phyloP scores from a whole-genome alignment of 2,888 invertebrate genomes.

The Conus canariensis region DNA sequence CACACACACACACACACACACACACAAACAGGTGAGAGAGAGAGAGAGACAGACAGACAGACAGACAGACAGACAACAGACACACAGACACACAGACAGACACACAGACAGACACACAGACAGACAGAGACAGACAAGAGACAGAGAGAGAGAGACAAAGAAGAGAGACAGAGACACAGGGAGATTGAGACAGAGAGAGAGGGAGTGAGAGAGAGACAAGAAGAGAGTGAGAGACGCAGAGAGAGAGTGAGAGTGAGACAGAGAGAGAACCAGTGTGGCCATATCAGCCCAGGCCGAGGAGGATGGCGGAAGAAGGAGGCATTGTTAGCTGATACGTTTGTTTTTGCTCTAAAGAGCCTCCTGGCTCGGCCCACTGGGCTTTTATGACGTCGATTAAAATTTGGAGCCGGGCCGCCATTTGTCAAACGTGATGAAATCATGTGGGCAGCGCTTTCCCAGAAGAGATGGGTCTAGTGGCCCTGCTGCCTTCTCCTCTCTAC shows the following conservation, averaged over 20 bases:
- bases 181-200: background rate
- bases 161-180: background rate
- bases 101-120: background rate
- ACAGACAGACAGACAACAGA: too few species aligned
- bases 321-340: too few species aligned
- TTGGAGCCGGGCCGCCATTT: background rate
- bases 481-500: background rate
- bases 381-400: slow-evolving; percentile 3
- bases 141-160: background rate
- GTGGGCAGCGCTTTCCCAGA: background rate
- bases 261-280: too few species aligned
- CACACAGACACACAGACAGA: background rate
- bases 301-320: too few species aligned
- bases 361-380: background rate
- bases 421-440: slow-evolving; percentile 14
- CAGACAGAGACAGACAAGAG: background rate
- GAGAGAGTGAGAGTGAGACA: background rate
- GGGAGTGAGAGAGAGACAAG: background rate
- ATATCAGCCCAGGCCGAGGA: too few species aligned
- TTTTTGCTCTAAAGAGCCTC: background rate
- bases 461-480: background rate
- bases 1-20: too few species aligned
- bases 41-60: too few species aligned
- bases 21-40: too few species aligned
- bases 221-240: background rate